phyloP scores from a whole-genome alignment of 1,140 invertebrate species.

The Argopecten irradians region DNA sequence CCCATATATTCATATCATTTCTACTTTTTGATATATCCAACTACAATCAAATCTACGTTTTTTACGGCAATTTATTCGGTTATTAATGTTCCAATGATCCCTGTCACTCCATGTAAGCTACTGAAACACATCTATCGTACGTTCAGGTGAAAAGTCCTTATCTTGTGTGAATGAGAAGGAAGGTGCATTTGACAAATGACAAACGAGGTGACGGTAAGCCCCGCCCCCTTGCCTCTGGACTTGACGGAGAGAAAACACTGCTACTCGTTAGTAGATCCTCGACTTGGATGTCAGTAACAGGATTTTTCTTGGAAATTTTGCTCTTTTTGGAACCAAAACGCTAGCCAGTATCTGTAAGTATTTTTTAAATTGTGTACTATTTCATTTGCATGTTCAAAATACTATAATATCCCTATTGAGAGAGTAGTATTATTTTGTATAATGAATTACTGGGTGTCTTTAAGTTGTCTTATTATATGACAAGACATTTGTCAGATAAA shows the following conservation, averaged over 20 bases:
- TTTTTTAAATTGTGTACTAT: not conserved
- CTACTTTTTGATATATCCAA: too few relatives aligned
- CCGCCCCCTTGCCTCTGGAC: conserved; percentile 1
- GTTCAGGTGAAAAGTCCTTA: conserved; percentile 1
- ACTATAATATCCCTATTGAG: too few relatives aligned
- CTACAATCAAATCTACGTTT: not conserved
- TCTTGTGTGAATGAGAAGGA: conserved; percentile 7
- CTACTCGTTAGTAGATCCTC: not conserved
- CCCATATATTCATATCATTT: too few relatives aligned
- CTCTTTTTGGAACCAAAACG: not conserved
- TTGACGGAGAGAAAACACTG: conserved; percentile 7
- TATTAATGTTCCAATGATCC: not conserved
- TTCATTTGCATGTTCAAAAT: too few relatives aligned
- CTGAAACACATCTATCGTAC: not conserved
- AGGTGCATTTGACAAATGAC: not conserved
- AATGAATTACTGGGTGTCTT: too few relatives aligned
- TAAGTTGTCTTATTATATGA: too few relatives aligned
- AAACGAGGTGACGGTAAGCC: not conserved
- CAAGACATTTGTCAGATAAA: too few relatives aligned
- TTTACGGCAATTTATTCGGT: not conserved
- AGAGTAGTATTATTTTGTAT: too few relatives aligned
- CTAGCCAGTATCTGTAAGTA: not conserved
- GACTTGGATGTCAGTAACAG: not conserved
- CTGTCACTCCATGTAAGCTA: not conserved
- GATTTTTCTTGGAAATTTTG: not conserved